Base-by-base conservation (phyloP, 2,888 invertebrate genomes). In the Caenorhabditis macrosperma region DNA sequence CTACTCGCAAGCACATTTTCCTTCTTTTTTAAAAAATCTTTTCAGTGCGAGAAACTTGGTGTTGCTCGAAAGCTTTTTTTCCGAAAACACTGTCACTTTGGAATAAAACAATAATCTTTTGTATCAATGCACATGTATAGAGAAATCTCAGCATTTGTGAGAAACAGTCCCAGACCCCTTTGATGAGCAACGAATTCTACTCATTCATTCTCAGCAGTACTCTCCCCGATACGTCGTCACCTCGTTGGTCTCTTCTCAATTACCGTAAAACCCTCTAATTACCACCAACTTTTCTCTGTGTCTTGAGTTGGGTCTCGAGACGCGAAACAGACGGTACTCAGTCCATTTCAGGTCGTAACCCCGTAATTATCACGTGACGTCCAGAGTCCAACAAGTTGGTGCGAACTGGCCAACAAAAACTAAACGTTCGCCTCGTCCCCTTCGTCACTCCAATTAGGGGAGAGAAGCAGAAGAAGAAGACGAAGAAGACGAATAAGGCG, bases 311-410 rank as follows among this genome's bases (percentile, higher is more conserved):
- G 22, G 20, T 59, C 59, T 48, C 48, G 57, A 68, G 17, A 59
- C 68, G 57, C n/a, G n/a, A n/a, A n/a, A n/a, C n/a, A n/a, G n/a
- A n/a, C n/a, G n/a, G n/a, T n/a, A n/a, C n/a, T n/a, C 48, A 35
- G 67, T 57, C 55, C 67, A 44, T 38, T 28, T 24, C 46, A 67
- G 67, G 67, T 67, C 67, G 22, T 20, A 44, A 44, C 67, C 35
- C 33, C 10, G 33, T 35, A 59, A 68, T 68, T 68, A 68, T 59
- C 59, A 67, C 52, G 7, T 12, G 35, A 7, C n/a, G 4, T n/a
- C 5, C 20, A 20, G 5, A 22, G 46, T 22, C 46, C n/a, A 30
- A 48, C 30, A 61, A 26, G 28, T 67, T 52, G 63, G 55, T 55
- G 46, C 46, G 44, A 57, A 54, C 17, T 41, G n/a, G n/a, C n/a